Base-by-base conservation (phyloP, 2,888 invertebrate genomes). In the Noctua fimbriata region DNA sequence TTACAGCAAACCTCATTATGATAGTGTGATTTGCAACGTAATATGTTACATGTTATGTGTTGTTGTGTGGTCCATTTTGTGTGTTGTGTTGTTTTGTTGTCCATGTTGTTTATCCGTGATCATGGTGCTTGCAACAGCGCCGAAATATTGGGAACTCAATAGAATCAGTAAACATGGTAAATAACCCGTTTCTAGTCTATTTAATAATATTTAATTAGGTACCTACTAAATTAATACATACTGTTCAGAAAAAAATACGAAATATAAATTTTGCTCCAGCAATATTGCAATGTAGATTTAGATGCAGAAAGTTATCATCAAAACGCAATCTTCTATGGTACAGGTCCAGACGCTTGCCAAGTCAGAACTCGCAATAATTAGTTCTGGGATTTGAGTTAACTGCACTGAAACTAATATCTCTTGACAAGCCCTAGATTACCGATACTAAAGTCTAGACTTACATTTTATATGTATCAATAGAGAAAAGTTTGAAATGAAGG, bases 381-480 rank as follows among this genome's bases (percentile, higher is more conserved):
- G 85, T 84, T 80, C 49, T 63, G 85, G 85, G 85, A 87, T 85
- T 85, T 85, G 81, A 81, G 74, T 73, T 74, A 80, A 84, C 87
- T 75, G 77, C 69, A 73, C 63, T 77, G 81, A 73, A 85, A 84
- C 73, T 82, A 82, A 84, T 83, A 32, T 72, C 47, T 72, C 73
- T 58, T 80, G 82, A 85, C 85, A 47, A 69, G 85, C 24, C 63
- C 55, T 69, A 65, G 49, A 80, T 84, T 85, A 80, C 67, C 58
- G 36, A 83, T 69, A 85, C 58, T 47, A 65, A 65, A 79, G 44
- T 69, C 47, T 65, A 55, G 67, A 67, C 65, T 66, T 72, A 36
- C 5, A 81, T 47, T 55, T 47, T 28, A 49, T 14, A 72, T 32
- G n/a, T 47, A 41, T 55, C n/a, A 9, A 4, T 21, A 16, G 10